A percentile compares a stretch with the other conserved stretches of the same genome.
These are phyloP conservation scores for Tiliqua scincoides DNA, from an alignment of 2,113 vertebrate species.

Conservation along the genomic window DNA sequence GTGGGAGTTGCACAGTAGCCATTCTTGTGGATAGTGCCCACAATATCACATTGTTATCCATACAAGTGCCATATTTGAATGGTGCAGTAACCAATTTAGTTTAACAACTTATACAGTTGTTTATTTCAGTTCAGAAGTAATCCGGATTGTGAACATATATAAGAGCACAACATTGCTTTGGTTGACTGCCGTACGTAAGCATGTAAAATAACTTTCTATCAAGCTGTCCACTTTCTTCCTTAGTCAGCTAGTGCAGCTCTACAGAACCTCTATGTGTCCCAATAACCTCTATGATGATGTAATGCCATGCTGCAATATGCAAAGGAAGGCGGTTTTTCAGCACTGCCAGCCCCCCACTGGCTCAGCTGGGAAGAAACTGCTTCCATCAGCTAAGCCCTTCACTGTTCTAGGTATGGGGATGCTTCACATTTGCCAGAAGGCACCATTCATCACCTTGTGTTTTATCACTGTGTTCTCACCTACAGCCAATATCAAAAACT, in stretches of 20 bases:
- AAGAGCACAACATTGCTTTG: background rate
- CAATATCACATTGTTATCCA: background rate
- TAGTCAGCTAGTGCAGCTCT: background rate
- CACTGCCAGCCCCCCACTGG: accelerated
- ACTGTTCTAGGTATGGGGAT: accelerated
- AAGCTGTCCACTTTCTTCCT: background rate
- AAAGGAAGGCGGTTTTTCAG: accelerated
- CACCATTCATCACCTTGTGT: background rate
- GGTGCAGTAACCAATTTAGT: background rate
- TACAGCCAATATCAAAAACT: conserved; percentile 1
- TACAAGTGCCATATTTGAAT: background rate
- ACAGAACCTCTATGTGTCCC: background rate
- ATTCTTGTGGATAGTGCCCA: no score
- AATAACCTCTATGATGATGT: accelerated
- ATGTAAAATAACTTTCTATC: background rate
- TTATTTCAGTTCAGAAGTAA: no score
- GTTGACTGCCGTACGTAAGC: background rate
- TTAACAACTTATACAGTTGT: background rate
- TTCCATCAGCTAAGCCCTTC: background rate
- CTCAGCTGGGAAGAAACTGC: background rate
- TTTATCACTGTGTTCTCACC: background rate
- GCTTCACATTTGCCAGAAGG: background rate
- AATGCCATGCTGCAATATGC: accelerated
- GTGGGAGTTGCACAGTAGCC: background rate
- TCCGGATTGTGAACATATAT: background rate